Conservation (phyloP, 1,140 invertebrate genomes). For the Drosophila miranda region DNA sequence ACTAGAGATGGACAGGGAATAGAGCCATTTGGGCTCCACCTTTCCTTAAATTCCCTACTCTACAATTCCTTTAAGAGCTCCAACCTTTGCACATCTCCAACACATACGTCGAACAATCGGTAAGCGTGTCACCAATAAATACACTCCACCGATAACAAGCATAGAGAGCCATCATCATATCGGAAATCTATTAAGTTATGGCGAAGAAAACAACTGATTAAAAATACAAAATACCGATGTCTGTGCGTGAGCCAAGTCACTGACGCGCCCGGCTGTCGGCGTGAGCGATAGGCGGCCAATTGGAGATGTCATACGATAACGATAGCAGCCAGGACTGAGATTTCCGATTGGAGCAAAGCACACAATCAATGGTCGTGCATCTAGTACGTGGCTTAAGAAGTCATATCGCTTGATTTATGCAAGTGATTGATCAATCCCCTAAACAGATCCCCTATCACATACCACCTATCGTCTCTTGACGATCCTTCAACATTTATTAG, state of each 20-base stretch:
- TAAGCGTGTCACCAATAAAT: constrained; percentile 27
- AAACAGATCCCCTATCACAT: background rate
- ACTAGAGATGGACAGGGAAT: no score
- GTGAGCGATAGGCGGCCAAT: constrained; percentile 17
- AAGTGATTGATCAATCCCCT: background rate
- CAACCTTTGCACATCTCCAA: no score
- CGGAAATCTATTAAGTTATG: constrained; percentile 30
- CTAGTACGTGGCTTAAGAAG: no score
- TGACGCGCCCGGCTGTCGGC: background rate
- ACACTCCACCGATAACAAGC: constrained; percentile 26
- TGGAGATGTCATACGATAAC: constrained; percentile 30
- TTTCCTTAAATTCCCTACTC: background rate
- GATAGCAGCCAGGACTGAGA: constrained; percentile 34
- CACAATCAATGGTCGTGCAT: no score
- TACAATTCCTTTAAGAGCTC: background rate
- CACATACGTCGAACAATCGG: constrained; percentile 12
- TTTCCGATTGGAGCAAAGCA: constrained; percentile 1
- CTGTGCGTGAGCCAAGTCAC: constrained; percentile 39
- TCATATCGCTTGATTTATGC: background rate
- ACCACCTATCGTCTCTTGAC: background rate
- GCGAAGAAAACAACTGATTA: constrained; percentile 38
- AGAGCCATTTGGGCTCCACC: no score
- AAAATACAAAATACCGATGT: constrained; percentile 43
- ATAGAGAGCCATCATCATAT: constrained; percentile 15
- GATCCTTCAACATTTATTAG: background rate